Conservation (phyloP, 2,797 vertebrate genomes). For the Danio kyathit region DNA sequence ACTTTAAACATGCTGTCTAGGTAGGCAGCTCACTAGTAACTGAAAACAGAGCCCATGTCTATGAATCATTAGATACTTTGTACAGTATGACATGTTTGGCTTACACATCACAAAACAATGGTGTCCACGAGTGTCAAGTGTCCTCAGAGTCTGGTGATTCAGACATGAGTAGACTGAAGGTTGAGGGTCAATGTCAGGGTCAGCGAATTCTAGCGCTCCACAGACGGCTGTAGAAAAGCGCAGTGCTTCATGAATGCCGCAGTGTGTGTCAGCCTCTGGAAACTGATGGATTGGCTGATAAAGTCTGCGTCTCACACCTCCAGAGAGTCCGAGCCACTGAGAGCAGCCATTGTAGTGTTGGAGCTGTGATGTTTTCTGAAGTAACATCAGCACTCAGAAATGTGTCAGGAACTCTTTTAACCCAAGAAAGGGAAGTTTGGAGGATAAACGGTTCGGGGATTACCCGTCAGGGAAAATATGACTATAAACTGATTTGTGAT, state of each 20-base stretch:
- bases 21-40: not conserved
- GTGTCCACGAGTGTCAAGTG: slow-evolving; percentile 28
- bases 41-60: not conserved
- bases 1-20: not conserved
- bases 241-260: slow-evolving; percentile 53
- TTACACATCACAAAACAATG: slow-evolving; percentile 10
- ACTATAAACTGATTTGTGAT: not conserved
- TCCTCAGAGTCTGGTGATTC: slow-evolving; percentile 43
- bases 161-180: slow-evolving; percentile 39
- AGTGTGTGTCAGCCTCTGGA: slow-evolving; percentile 52
- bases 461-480: slow-evolving; percentile 30
- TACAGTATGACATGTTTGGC: slow-evolving; percentile 40
- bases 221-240: slow-evolving; percentile 46
- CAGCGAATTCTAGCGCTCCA: slow-evolving; percentile 37
- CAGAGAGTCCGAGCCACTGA: slow-evolving; percentile 50
- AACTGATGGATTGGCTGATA: slow-evolving; percentile 60
- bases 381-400: slow-evolving; percentile 50
- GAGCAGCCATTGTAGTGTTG: slow-evolving; percentile 57
- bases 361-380: slow-evolving; percentile 44
- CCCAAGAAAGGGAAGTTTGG: slow-evolving; percentile 48
- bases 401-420: slow-evolving; percentile 56
- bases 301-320: slow-evolving; percentile 43
- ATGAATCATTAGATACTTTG: slow-evolving; percentile 52
- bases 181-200: slow-evolving; percentile 23
- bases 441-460: slow-evolving; percentile 10